Evolutionary conservation across 30 jellyfish, hydroid and myxozoan species (phyloP), one percentile per base, ranked within the genome.

Genomic region (Chironex yamaguchii): DNA sequence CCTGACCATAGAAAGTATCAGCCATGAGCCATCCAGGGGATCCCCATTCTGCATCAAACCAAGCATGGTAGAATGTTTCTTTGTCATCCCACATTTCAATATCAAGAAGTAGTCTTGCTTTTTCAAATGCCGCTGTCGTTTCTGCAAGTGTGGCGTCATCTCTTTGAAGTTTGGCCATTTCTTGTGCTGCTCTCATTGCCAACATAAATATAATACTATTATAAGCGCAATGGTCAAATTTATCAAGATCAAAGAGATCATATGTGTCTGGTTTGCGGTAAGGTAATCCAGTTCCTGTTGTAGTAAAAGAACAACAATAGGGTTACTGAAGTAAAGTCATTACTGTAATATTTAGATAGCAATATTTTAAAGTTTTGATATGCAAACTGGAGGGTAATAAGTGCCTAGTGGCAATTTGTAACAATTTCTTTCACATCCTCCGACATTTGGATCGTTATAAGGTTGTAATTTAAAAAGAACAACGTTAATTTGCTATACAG

Each of bases 11-110:
- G 50, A 94, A 79, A 2, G 93, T 79, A 67, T 94, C 99, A n/a
- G 97, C 66, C 99, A 94, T 94, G 24, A 94, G 49, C 99, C 99
- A 94, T 9, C 96, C 67, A 3, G 99, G 97, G 1, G 99, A 88
- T 1, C 99, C 99, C 97, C 97, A 94, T 34, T 94, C 99, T 22
- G 92, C 97, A 63, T 94, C 99, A 48, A 94, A 94, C 99, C 99
- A 94, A 1, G 99, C 97, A 52, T 94, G 99, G 63, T 94, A 94
- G 79, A 94, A 94, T 0, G 89, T 95, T 36, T 87, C 90, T 53
- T 79, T 89, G 24, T 94, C 97, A 63, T 94, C 97, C 99, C 99
- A 94, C 99, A 94, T 94, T 86, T 94, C 99, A 27, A 94, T 83
- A 31, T 94, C 99, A 14, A 94, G 68, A 49, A 87, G 88, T 34